phyloP scores from a whole-genome alignment of 2,888 invertebrate species.

The Ernsta delagoae region DNA sequence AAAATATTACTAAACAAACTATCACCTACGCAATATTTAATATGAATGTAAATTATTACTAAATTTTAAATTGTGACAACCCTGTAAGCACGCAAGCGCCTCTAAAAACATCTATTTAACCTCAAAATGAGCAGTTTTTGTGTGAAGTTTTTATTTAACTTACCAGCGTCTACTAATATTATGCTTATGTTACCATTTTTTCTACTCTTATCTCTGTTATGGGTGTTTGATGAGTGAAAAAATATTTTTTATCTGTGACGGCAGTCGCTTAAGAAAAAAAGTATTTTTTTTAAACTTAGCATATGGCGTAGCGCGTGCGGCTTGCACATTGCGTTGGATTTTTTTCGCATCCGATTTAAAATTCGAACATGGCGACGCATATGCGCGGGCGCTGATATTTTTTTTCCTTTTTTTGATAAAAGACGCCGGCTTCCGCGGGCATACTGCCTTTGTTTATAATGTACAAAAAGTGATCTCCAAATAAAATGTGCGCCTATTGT shows the following conservation, averaged over 20 bases:
- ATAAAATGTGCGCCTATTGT: conserved; percentile 45
- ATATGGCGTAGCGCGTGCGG: conserved; percentile 80
- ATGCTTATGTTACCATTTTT: conserved; percentile 82
- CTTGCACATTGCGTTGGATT: conserved; percentile 76
- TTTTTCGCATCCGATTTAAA: conserved; percentile 83
- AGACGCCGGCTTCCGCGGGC: conserved; percentile 56
- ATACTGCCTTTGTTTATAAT: conserved; percentile 47
- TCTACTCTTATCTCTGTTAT: conserved; percentile 66
- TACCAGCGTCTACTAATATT: conserved; percentile 74
- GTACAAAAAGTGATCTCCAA: conserved; percentile 49
- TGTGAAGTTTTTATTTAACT: conserved; percentile 67
- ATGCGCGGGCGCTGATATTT: conserved; percentile 67
- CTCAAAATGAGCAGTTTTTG: conserved; percentile 74
- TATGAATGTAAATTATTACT: too few relatives aligned
- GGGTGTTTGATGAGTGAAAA: conserved; percentile 71
- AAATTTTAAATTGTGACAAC: conserved; percentile 38
- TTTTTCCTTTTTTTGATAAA: conserved; percentile 57
- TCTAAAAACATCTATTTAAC: conserved; percentile 71
- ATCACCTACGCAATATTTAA: too few relatives aligned
- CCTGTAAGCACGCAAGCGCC: conserved; percentile 52
- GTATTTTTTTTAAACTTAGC: conserved; percentile 58
- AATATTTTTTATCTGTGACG: conserved; percentile 42
- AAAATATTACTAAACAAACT: too few relatives aligned
- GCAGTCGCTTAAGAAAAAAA: conserved; percentile 55
- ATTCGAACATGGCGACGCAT: conserved; percentile 75